A percentile compares a stretch with the other conserved stretches of the same genome.
These are phyloP conservation scores for Paracanthobrama guichenoti DNA, from an alignment of 2,113 vertebrate genomes.

Conservation along the genomic window DNA sequence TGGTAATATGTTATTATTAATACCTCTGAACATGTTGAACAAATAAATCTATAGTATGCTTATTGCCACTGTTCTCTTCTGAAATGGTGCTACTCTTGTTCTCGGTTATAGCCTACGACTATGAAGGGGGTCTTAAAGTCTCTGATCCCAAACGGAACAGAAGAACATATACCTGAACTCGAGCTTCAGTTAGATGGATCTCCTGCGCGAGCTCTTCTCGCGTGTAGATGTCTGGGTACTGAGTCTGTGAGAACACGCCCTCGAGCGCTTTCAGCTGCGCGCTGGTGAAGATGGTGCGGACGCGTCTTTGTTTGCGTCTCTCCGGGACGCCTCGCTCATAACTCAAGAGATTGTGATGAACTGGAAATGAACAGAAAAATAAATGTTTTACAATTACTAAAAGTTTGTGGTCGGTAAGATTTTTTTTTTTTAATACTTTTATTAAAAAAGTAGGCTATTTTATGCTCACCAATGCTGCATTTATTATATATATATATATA, in stretches of 20 bases:
- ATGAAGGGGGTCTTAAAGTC: not conserved
- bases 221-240: slow-evolving; percentile 97
- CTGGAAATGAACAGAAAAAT: not conserved
- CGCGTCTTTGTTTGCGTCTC: slow-evolving; percentile 92
- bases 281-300: slow-evolving; percentile 94
- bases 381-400: too few species aligned
- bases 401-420: too few species aligned
- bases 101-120: not conserved
- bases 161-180: slow-evolving; percentile 86
- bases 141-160: not conserved
- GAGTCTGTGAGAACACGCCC: slow-evolving; percentile 95
- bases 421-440: too few species aligned
- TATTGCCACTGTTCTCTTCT: not conserved
- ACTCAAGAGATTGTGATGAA: slow-evolving; percentile 16
- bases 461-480: too few species aligned
- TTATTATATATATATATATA: too few species aligned
- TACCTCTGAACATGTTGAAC: not conserved
- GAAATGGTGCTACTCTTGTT: not conserved
- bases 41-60: not conserved
- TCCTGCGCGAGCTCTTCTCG: slow-evolving; percentile 92
- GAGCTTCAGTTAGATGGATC: slow-evolving; percentile 93
- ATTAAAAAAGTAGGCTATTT: too few species aligned
- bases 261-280: slow-evolving; percentile 96
- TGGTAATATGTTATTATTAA: not conserved
- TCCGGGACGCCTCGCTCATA: slow-evolving; percentile 48